Evolutionary conservation across 2,888 invertebrate species (phyloP), one percentile per base, ranked within the genome.

Genomic region (Drosophila phalerata): DNA sequence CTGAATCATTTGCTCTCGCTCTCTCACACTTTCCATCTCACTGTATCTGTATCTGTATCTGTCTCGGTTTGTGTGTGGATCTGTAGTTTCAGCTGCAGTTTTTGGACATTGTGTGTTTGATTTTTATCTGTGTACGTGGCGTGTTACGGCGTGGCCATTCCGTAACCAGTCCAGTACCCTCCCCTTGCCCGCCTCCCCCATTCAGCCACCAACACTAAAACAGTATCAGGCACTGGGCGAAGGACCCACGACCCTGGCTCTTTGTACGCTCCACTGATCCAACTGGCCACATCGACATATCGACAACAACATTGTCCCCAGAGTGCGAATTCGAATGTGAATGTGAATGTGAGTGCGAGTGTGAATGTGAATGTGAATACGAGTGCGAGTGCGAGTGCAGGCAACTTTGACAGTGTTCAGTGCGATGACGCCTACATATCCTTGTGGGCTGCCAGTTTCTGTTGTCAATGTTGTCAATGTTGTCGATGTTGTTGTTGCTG

Each of bases 111-210:
- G 74, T 77, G 66, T 70, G 63, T 69, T 78, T 83, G 82, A 83
- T 83, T 82, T 82, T 71, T 80, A 82, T 83, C 85, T 81, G 73
- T 73, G 78, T 83, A 83, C 78, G 81, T 83, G 84, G 80, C 82
- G 75, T 75, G 43, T 62, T 76, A 78, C 80, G 84, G 80, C 82
- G 75, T 75, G 40, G 69, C 62, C 73, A 73, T 62, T 69, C 73
- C 77, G 77, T 72, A 76, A 65, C 55, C 37, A 25, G 57, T 30
- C 25, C 25, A 13, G 32, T 3, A 32, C 25, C 17, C 34, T 8
- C 30, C 28, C 1, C 28, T 5, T 3, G 22, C 25, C 17, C 34
- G 8, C 30, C 28, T 8, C 28, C 28, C 28, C 28, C 28, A 2
- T 6, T 1, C 28, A 1, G 1, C 28, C 5, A 2, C 28, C 2